Percentiles rank a stretch among this genome's conserved stretches.
These are phyloP conservation scores for Patella depressa DNA, from an alignment of 2,888 invertebrate species.

Conservation along the genomic window DNA sequence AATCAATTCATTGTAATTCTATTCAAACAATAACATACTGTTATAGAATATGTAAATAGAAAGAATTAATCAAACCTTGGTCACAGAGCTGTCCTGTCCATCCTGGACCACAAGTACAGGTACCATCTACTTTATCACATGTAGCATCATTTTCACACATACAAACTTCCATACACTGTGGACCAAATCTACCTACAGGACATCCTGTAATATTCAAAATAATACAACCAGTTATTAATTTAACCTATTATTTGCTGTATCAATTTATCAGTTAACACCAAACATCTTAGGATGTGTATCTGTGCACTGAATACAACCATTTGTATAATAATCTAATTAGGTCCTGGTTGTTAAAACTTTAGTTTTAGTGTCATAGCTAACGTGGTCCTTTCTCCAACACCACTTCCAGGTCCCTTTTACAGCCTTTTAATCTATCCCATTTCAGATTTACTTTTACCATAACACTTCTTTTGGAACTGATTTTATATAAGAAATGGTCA, in stretches of 20 bases:
- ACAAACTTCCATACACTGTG: slow-evolving; percentile 64
- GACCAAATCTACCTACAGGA: slow-evolving; percentile 79
- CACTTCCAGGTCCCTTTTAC: too few species aligned
- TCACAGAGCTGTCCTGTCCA: slow-evolving; percentile 66
- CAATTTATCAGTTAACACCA: too few species aligned
- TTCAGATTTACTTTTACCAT: too few species aligned
- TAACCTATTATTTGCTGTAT: too few species aligned
- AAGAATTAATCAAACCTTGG: slow-evolving; percentile 51
- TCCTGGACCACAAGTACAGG: slow-evolving; percentile 62
- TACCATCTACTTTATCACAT: slow-evolving; percentile 90
- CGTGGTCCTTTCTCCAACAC: too few species aligned
- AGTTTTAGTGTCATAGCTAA: too few species aligned
- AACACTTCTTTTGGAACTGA: too few species aligned
- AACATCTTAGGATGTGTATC: too few species aligned
- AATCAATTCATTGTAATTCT: neutral
- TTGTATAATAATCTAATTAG: neutral
- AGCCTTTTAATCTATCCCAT: too few species aligned
- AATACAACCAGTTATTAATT: neutral
- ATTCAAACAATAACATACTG: neutral
- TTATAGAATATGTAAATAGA: too few species aligned
- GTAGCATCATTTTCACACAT: slow-evolving; percentile 76
- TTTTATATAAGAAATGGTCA: too few species aligned
- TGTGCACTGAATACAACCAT: neutral
- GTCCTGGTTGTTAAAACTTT: too few species aligned
- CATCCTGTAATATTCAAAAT: slow-evolving; percentile 64